Percentiles rank a stretch among this genome's conserved stretches.
Conservation (phyloP, 30 jellyfish, hydroid and myxozoan species). For the Hydractinia echinata region DNA sequence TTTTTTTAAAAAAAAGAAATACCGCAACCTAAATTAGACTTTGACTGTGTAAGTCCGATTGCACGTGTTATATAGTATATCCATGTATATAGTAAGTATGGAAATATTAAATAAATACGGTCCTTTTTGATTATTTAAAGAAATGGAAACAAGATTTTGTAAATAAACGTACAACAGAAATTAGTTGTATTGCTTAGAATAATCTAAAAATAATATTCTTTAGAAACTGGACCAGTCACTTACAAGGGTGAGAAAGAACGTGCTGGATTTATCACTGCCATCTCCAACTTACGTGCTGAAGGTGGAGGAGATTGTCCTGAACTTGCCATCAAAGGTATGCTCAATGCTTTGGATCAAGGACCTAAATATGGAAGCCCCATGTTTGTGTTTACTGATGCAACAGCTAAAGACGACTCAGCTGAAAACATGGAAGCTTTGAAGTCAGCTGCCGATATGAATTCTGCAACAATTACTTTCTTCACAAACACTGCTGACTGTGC, state of each 20-base stretch:
- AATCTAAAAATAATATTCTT: not conserved
- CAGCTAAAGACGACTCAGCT: slow-evolving; percentile 63
- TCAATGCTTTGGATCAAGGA: slow-evolving; percentile 58
- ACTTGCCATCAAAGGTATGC: slow-evolving; percentile 77
- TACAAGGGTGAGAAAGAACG: slow-evolving; percentile 50
- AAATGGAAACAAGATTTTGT: too few relatives aligned
- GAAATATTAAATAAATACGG: too few relatives aligned
- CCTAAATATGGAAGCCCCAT: slow-evolving; percentile 77
- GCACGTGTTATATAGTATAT: too few relatives aligned
- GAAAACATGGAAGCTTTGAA: slow-evolving; percentile 64
- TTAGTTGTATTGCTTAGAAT: too few relatives aligned
- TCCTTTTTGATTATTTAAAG: too few relatives aligned
- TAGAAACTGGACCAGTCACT: slow-evolving; percentile 70
- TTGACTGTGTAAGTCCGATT: too few relatives aligned
- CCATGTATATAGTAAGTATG: too few relatives aligned
- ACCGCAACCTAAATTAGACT: too few relatives aligned
- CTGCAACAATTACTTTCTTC: slow-evolving; percentile 77
- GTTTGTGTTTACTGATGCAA: slow-evolving; percentile 96
- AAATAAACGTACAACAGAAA: too few relatives aligned
- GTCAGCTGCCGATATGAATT: slow-evolving; percentile 64
- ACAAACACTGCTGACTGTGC: slow-evolving; percentile 81
- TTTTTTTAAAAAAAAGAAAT: too few relatives aligned
- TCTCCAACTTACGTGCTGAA: slow-evolving; percentile 23
- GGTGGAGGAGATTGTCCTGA: slow-evolving; percentile 95
- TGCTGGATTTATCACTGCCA: slow-evolving; percentile 53